Evolutionary conservation across 2,888 invertebrate species (phyloP).

Genomic region (Drosophila macrospina): DNA sequence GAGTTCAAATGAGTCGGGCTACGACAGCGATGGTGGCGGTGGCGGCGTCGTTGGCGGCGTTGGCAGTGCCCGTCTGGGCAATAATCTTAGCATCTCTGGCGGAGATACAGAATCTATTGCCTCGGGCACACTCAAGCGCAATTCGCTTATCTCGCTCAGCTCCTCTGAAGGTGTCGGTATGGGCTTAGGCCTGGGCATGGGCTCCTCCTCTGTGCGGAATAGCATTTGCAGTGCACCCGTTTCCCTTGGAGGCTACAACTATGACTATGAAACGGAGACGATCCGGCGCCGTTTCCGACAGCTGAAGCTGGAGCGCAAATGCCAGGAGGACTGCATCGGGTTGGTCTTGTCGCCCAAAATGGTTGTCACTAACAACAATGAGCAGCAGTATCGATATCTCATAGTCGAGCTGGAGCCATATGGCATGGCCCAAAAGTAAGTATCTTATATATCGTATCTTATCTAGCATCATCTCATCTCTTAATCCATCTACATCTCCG

Average conservation of each 20-base stretch:
- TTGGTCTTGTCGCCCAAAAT: conserved; percentile 90
- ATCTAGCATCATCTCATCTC: neutral
- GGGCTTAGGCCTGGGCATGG: conserved; percentile 37
- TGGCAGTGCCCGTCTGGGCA: conserved; percentile 84
- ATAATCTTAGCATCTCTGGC: conserved; percentile 84
- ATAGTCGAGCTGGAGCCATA: conserved; percentile 88
- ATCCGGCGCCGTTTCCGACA: conserved; percentile 88
- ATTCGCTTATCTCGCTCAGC: conserved; percentile 82
- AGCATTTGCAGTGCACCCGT: conserved; percentile 84
- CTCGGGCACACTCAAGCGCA: conserved; percentile 83
- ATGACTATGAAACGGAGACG: conserved; percentile 86
- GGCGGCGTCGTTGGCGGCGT: conserved; percentile 88
- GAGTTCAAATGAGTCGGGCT: conserved; percentile 93
- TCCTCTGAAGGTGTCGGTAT: conserved; percentile 82
- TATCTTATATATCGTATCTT: neutral
- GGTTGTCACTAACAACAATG: conserved; percentile 85
- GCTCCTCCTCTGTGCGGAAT: conserved; percentile 52
- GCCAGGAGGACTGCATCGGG: conserved; percentile 89
- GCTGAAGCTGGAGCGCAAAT: conserved; percentile 89
- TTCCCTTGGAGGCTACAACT: conserved; percentile 84
- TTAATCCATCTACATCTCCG: conserved; percentile 43
- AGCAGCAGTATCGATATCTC: conserved; percentile 88
- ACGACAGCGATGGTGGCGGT: conserved; percentile 92
- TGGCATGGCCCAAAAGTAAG: conserved; percentile 88
- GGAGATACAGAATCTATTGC: conserved; percentile 85